These are phyloP conservation scores for Orbicella faveolata DNA, from an alignment of 64 coral and sea anemone genomes.

Conservation along the genomic window DNA sequence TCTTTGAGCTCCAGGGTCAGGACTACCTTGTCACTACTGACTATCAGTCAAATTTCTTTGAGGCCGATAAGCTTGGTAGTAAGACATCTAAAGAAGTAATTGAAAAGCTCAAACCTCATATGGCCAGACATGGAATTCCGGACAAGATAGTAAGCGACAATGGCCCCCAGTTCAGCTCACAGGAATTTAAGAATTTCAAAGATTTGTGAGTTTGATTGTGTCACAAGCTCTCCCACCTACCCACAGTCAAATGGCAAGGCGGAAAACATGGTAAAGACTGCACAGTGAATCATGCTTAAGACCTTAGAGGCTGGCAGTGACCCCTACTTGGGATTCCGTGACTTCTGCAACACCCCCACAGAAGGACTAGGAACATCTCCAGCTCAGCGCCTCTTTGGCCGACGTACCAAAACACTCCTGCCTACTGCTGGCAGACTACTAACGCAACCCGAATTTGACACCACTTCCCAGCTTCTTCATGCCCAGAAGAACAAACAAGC, in stretches of 20 bases:
- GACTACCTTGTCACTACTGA: no score
- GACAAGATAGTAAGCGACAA: conserved; percentile 27
- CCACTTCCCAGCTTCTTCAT: no score
- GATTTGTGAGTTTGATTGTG: neutral
- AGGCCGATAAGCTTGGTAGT: neutral
- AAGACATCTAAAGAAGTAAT: no score
- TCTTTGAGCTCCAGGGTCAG: neutral
- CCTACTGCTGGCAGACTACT: neutral
- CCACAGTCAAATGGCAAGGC: neutral
- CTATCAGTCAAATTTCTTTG: neutral
- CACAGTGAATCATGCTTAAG: neutral
- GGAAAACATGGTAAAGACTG: neutral
- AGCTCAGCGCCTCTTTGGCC: no score
- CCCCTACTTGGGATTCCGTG: no score
- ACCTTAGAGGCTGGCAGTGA: neutral
- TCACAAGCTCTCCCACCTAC: neutral
- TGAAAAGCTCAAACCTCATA: conserved; percentile 28
- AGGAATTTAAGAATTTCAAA: no score
- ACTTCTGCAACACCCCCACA: no score
- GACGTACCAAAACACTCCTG: neutral
- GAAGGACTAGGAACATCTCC: no score
- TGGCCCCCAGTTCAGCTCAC: no score
- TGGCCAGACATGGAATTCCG: conserved; percentile 31
- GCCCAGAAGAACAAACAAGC: no score
- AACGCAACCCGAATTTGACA: no score